Evolutionary conservation across 2,888 invertebrate genomes (phyloP), one percentile per base, ranked within the genome.

Genomic region (Athrips mouffetella): DNA sequence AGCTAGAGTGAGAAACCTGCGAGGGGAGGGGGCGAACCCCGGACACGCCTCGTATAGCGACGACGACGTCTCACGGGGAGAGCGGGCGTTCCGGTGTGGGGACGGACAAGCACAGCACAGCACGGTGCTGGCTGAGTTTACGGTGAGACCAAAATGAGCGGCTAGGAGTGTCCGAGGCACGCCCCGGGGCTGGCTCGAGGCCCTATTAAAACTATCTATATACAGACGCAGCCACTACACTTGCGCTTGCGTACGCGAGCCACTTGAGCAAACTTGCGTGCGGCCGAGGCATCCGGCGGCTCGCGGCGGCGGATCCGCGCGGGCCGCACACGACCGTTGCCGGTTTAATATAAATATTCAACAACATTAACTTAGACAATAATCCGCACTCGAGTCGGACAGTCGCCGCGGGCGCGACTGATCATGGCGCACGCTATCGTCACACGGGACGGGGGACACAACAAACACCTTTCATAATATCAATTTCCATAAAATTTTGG

Each of bases 141-240:
- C 10, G 59, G n/a, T n/a, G n/a, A n/a, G n/a, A n/a, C n/a, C n/a
- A 60, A 58, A 62, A 59, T 54, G 62, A 63, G 62, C 61, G 58
- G 65, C 57, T 55, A 58, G 58, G 61, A 59, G 59, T 57, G 70
- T 61, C 65, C 70, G 65, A 65, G 63, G 62, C 63, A 49, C 50
- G 49, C 41, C 46, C 40, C 48, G 39, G 44, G 42, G 49, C 48
- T 42, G 60, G 64, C 62, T 65, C 65, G 58, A 59, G 65, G 68
- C 69, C 72, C 65, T 66, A 72, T 75, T 76, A 78, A 66, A 73
- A 73, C 79, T 80, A 81, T 63, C 78, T 81, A 81, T 81, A 69
- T 82, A 81, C 80, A 80, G 74, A 76, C 76, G 81, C 79, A 75
- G 77, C 76, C 75, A 75, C 77, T 77, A 75, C 75, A 27, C 67